A percentile compares a stretch with the other conserved stretches of the same genome.
Conservation (phyloP, 2,797 vertebrate species). For the Sebastes kiyomatsui region DNA sequence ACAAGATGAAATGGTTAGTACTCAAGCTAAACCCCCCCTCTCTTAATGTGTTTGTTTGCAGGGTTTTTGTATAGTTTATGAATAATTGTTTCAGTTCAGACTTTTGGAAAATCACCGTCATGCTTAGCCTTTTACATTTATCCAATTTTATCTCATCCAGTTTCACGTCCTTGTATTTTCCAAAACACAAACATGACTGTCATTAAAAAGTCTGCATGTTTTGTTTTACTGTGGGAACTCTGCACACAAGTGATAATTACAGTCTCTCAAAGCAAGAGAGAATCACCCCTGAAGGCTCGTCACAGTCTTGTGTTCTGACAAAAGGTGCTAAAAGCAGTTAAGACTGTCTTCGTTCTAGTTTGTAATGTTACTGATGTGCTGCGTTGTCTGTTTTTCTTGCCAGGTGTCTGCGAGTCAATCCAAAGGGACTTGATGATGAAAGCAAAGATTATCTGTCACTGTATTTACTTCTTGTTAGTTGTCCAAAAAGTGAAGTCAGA, state of each 20-base stretch:
- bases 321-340: neutral
- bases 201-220: neutral
- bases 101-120: neutral
- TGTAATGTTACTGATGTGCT: conserved; percentile 10
- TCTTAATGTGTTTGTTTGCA: neutral
- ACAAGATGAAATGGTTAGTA: conserved; percentile 99
- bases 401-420: conserved; percentile 99
- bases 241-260: conserved; percentile 6
- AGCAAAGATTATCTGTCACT: conserved; percentile 99
- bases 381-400: conserved; percentile 60
- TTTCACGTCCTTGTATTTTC: neutral
- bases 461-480: conserved; percentile 98
- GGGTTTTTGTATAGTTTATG: neutral
- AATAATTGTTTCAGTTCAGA: neutral
- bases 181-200: neutral
- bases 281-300: neutral
- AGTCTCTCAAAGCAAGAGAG: neutral
- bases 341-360: neutral
- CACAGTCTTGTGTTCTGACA: neutral
- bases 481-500: conserved; percentile 99
- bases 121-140: neutral
- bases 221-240: neutral
- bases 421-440: conserved; percentile 98
- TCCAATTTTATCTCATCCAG: neutral
- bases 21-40: neutral